These are phyloP conservation scores for Dendrolimus pini DNA, from an alignment of 2,888 invertebrate genomes.

Conservation along the genomic window DNA sequence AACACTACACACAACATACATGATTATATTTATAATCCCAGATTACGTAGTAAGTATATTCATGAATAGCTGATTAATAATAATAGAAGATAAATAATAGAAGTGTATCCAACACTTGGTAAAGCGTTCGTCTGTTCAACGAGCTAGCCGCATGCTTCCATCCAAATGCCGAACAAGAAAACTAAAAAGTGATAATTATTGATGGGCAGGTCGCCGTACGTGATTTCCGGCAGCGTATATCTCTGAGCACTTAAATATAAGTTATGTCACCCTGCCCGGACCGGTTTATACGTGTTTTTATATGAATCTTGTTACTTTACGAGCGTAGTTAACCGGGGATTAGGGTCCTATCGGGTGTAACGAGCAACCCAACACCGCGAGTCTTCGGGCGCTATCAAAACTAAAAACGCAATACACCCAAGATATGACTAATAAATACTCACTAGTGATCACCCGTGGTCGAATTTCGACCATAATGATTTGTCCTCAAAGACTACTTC, in stretches of 20 bases:
- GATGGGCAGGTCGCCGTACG: conserved; percentile 16
- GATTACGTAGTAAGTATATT: too few relatives aligned
- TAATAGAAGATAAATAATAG: too few relatives aligned
- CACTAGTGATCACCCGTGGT: too few relatives aligned
- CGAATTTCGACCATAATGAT: too few relatives aligned
- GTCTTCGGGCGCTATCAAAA: neutral
- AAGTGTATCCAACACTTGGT: too few relatives aligned
- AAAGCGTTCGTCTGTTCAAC: too few relatives aligned
- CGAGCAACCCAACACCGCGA: neutral
- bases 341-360: neutral
- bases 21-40: too few relatives aligned
- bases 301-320: neutral
- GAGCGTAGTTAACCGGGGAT: neutral
- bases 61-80: too few relatives aligned
- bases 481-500: too few relatives aligned
- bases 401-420: neutral
- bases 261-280: conserved; percentile 22
- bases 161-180: neutral
- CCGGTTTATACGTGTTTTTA: conserved; percentile 1
- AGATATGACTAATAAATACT: neutral
- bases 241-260: conserved; percentile 25
- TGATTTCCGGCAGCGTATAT: conserved; percentile 42
- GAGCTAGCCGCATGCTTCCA: too few relatives aligned
- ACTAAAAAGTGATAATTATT: neutral
- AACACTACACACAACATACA: too few relatives aligned